phyloP scores from a whole-genome alignment of 2,888 invertebrate genomes.

The Erynnis tages region DNA sequence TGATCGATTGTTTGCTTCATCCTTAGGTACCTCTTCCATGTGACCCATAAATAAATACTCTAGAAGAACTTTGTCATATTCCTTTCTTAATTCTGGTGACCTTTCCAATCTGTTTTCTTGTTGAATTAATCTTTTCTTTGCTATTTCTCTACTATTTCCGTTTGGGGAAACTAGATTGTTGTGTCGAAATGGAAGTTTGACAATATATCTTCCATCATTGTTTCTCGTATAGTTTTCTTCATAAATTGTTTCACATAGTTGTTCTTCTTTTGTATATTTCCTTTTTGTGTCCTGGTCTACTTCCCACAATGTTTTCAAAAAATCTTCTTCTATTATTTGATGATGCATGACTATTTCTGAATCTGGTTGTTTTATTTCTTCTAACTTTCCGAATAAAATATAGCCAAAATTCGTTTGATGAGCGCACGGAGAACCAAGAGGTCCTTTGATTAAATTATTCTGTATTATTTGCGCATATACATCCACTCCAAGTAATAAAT shows the following conservation, averaged over 20 bases:
- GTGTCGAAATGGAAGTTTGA: conserved; percentile 32
- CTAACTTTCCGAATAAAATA: conserved; percentile 33
- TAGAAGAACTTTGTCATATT: conserved; percentile 31
- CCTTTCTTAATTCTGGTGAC: conserved; percentile 26
- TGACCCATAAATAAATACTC: conserved; percentile 35
- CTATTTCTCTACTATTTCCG: conserved; percentile 33
- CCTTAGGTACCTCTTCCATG: conserved; percentile 34
- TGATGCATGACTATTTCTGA: conserved; percentile 32
- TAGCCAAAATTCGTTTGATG: conserved; percentile 34
- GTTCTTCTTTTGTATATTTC: conserved; percentile 33
- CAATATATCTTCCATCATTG: conserved; percentile 33
- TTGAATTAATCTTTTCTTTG: conserved; percentile 30
- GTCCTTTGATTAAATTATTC: conserved; percentile 31
- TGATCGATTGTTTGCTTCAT: conserved; percentile 27
- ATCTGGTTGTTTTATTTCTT: not conserved
- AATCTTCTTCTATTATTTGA: conserved; percentile 28
- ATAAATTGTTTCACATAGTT: conserved; percentile 34
- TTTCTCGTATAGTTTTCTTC: conserved; percentile 31
- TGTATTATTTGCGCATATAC: conserved; percentile 32
- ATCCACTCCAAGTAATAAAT: conserved; percentile 31
- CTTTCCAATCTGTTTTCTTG: conserved; percentile 32
- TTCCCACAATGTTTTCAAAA: conserved; percentile 32
- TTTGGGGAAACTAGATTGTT: conserved; percentile 28
- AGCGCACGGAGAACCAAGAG: conserved; percentile 34
- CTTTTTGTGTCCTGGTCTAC: conserved; percentile 29